A percentile compares a stretch with the other conserved stretches of the same genome.
phyloP scores from a whole-genome alignment of 2,888 invertebrate species.

The Acanthococcus lagerstroemiae region DNA sequence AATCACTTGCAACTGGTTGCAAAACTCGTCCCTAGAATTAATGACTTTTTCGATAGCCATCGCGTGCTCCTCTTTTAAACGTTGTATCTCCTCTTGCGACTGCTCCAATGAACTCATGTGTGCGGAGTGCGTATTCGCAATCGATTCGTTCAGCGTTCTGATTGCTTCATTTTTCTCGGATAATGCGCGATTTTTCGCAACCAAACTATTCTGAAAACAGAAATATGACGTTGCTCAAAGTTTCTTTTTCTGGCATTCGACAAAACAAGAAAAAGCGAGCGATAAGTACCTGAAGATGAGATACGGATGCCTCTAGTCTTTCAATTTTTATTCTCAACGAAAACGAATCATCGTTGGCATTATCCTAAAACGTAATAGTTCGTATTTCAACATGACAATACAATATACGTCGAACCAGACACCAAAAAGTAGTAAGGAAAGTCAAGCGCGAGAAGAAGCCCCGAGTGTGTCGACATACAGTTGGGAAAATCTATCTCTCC shows the following conservation, averaged over 20 bases:
- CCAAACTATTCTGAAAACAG: background rate
- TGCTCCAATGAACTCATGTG: constrained; percentile 4
- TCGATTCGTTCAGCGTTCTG: constrained; percentile 2
- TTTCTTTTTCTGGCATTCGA: no score
- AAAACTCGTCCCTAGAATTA: constrained; percentile 17
- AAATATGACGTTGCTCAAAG: background rate
- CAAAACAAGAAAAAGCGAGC: background rate
- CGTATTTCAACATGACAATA: no score
- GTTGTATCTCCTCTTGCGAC: constrained; percentile 15
- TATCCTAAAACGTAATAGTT: background rate
- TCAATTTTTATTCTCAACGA: constrained; percentile 6
- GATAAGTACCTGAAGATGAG: constrained; percentile 16
- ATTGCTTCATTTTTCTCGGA: constrained; percentile 18
- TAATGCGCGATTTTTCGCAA: constrained; percentile 11
- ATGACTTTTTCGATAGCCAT: constrained; percentile 3
- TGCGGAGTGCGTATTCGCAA: constrained; percentile 2
- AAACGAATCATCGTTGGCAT: background rate
- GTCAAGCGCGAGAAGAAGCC: no score
- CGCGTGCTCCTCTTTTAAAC: constrained; percentile 9
- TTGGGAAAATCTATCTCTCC: no score
- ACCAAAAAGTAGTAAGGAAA: no score
- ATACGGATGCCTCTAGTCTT: constrained; percentile 4
- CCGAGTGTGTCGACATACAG: no score
- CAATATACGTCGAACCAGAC: no score
- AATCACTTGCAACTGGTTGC: constrained; percentile 16